Evolutionary conservation across 2,113 vertebrate species (phyloP), one percentile per base, ranked within the genome.

Genomic region (Platysteira castanea): DNA sequence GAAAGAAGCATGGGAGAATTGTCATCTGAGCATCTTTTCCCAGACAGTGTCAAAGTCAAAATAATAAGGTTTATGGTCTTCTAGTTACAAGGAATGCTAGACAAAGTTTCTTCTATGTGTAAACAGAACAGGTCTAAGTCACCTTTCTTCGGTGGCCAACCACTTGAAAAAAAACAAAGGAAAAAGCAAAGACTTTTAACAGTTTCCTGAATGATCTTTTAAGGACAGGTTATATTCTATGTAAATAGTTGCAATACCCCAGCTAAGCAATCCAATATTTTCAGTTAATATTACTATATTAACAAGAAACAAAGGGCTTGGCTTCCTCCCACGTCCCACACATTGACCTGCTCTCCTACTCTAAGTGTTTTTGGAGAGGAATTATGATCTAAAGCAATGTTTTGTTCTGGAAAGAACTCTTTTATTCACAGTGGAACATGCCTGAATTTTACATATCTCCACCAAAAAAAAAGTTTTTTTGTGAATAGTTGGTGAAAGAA

Each of bases 401-500:
- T 96, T 91, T 39, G 21, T 76, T 96, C 92, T 94, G 92, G 84
- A 98, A 97, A 93, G 86, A 75, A 77, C 17, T 71, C 37, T 91
- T 97, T 78, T 91, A 95, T 93, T 97, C 96, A 91, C 91, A 91
- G 93, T 94, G 78, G 83, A 98, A 95, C 81, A 92, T 18, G 41
- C 87, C 89, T 96, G 97, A 97, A 97, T 97, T 98, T 98, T 97
- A 97, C 73, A 97, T 85, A 96, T 96, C 24, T 80, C 74, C 77
- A 96, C 86, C 54, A 84, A 97, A 97, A 96, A 96, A 95, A 91
- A 78, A 78, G 27, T 1, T 49, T 91, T 95, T 96, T 96, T 96
- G 85, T 95, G 91, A 97, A 91, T 93, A 98, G 95, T 97, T 98
- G 85, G 82, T 97, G 90, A 97, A 98, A 97, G 96, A 97, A 97